Percentiles rank a stretch among this genome's conserved stretches.
Conservation (phyloP, 2,113 vertebrate species). For the Pterocles burchelli region DNA sequence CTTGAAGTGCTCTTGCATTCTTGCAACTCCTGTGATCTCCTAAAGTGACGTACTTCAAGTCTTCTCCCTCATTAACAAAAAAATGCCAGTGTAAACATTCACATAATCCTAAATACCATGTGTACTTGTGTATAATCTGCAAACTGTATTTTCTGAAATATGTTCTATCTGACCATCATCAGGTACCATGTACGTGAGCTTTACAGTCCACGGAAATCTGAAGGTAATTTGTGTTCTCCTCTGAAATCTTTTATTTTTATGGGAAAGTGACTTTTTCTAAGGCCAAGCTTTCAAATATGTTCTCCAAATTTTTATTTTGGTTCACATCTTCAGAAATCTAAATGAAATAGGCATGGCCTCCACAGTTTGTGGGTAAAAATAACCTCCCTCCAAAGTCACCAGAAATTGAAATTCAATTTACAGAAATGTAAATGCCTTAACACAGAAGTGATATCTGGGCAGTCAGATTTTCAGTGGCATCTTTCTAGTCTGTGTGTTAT, state of each 20-base stretch:
- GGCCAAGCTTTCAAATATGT: neutral
- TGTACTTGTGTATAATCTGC: neutral
- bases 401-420: neutral
- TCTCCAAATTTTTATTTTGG: neutral
- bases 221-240: neutral
- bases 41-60: slow-evolving; percentile 29
- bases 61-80: slow-evolving; percentile 10
- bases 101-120: neutral
- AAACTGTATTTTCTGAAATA: neutral
- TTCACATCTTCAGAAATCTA: neutral
- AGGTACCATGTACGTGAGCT: neutral
- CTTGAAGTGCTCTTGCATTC: slow-evolving; percentile 53
- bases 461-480: neutral
- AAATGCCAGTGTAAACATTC: neutral
- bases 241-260: neutral
- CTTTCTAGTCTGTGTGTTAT: neutral
- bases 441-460: neutral
- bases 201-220: neutral
- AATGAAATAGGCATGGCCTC: neutral
- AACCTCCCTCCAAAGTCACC: neutral
- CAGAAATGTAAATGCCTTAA: neutral
- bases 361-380: neutral
- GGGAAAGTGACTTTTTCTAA: neutral
- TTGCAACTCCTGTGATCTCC: slow-evolving; percentile 28
- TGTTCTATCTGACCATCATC: neutral